A percentile compares a stretch with the other conserved stretches of the same genome.
Conservation (phyloP, 37 sponge, comb jelly and placozoan species). For the Beroe forskalii region DNA sequence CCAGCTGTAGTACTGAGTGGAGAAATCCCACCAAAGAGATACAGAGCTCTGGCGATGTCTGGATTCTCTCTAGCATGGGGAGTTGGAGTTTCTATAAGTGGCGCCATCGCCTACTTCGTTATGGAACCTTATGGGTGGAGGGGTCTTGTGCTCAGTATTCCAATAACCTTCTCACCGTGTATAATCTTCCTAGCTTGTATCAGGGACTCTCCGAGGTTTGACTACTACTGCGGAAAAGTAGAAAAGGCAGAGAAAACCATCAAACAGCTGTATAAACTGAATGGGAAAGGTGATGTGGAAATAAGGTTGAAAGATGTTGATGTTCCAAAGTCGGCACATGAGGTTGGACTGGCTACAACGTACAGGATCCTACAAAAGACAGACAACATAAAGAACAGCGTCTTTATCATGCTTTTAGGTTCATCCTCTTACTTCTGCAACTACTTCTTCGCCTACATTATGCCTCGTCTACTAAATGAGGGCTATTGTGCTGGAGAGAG, state of each 20-base stretch:
- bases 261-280: too few relatives aligned
- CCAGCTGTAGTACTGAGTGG: too few relatives aligned
- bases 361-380: not conserved
- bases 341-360: too few relatives aligned
- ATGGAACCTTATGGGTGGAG: too few relatives aligned
- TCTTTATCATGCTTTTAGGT: not conserved
- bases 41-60: not conserved
- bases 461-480: too few relatives aligned
- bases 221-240: conserved; percentile 2
- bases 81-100: not conserved
- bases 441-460: not conserved
- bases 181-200: not conserved
- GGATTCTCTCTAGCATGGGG: not conserved
- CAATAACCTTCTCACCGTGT: not conserved
- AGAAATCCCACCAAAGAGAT: too few relatives aligned
- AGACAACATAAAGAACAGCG: not conserved
- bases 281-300: too few relatives aligned
- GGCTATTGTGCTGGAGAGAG: too few relatives aligned
- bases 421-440: not conserved
- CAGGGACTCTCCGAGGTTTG: not conserved
- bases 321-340: not conserved
- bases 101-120: too few relatives aligned
- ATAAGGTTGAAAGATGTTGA: not conserved
- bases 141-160: not conserved
- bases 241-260: too few relatives aligned